phyloP scores from a whole-genome alignment of 1,140 invertebrate genomes.

The Protaetia brevitarsis region DNA sequence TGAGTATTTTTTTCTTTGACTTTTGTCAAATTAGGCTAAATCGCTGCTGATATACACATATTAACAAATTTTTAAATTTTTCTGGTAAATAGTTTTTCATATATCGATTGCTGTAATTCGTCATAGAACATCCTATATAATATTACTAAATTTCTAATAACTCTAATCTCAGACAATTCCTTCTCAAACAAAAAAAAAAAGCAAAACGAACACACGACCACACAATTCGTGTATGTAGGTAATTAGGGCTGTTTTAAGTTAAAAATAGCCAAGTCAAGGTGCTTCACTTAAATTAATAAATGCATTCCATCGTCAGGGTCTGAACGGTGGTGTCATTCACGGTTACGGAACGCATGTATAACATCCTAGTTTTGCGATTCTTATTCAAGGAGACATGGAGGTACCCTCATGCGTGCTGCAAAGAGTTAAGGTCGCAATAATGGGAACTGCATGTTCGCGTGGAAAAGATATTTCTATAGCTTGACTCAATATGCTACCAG shows the following conservation, averaged over 20 bases:
- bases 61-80: no score
- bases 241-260: not conserved
- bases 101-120: no score
- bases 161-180: no score
- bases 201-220: not conserved
- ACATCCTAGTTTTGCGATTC: not conserved
- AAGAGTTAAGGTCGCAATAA: conserved; percentile 7
- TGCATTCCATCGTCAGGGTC: not conserved
- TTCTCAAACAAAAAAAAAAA: no score
- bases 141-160: no score
- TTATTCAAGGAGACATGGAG: not conserved
- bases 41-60: no score
- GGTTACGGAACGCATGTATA: not conserved
- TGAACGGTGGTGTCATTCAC: not conserved
- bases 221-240: not conserved
- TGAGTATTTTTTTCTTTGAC: no score
- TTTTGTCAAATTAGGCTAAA: no score
- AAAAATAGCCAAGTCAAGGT: conserved; percentile 5
- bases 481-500: not conserved
- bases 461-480: conserved; percentile 2
- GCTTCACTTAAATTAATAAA: not conserved
- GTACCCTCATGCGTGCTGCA: not conserved
- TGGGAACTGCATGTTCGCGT: not conserved
- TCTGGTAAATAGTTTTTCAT: no score
- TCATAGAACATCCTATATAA: no score